phyloP scores from a whole-genome alignment of 2,113 vertebrate genomes.

The Caracal caracal region DNA sequence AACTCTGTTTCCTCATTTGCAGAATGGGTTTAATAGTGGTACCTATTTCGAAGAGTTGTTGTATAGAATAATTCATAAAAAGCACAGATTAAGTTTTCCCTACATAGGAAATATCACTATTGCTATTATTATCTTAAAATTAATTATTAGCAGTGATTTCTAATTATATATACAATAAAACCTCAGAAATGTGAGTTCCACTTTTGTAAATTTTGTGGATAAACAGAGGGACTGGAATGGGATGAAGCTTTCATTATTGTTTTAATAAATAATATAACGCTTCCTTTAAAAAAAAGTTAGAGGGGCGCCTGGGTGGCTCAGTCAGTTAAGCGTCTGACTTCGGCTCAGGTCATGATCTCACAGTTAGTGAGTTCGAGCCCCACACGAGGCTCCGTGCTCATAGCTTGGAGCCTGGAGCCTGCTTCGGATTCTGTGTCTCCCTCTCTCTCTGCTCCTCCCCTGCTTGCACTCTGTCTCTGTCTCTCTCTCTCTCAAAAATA shows the following conservation, averaged over 20 bases:
- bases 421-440: no score
- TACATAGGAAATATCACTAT: neutral
- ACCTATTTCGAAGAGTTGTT: neutral
- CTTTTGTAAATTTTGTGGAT: neutral
- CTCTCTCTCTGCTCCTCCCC: no score
- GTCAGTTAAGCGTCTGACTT: no score
- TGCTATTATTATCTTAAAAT: neutral
- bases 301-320: no score
- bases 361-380: no score
- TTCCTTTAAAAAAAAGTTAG: neutral
- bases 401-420: no score
- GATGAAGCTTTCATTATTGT: neutral
- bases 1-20: neutral
- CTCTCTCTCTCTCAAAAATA: no score
- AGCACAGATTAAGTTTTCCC: neutral
- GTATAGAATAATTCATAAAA: neutral
- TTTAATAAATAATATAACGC: neutral
- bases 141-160: neutral
- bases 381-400: no score
- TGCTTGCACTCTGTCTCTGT: no score
- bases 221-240: neutral
- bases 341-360: no score
- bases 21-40: neutral
- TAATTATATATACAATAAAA: slow-evolving; percentile 9
- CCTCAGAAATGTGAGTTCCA: neutral